Evolutionary conservation across 1,140 invertebrate species (phyloP).

Genomic region (Drosophila mojavensis): DNA sequence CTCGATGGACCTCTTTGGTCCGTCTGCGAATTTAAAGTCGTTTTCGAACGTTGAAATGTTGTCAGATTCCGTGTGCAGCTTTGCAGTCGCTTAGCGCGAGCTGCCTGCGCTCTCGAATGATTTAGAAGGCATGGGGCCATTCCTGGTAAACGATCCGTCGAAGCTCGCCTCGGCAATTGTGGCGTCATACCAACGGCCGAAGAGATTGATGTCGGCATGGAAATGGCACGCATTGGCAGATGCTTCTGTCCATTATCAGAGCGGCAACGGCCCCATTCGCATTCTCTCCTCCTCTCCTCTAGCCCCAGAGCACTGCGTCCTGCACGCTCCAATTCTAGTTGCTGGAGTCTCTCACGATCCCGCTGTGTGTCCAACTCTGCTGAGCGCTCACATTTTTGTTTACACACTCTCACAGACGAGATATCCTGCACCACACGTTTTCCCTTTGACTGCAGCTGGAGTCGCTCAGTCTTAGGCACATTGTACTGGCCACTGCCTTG

Average conservation of each 20-base stretch:
- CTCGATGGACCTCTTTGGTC: neutral
- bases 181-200: slow-evolving; percentile 41
- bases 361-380: slow-evolving; percentile 36
- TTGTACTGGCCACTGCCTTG: neutral
- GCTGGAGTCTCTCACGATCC: slow-evolving; percentile 37
- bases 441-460: slow-evolving; percentile 17
- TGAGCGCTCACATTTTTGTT: slow-evolving; percentile 31
- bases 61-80: slow-evolving; percentile 10
- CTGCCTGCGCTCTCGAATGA: neutral
- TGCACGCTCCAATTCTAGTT: slow-evolving; percentile 45
- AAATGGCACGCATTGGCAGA: slow-evolving; percentile 20
- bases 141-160: slow-evolving; percentile 61
- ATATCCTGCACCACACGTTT: slow-evolving; percentile 25
- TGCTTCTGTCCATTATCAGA: neutral
- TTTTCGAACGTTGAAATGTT: neutral
- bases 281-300: neutral
- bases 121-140: slow-evolving; percentile 52
- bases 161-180: slow-evolving; percentile 30
- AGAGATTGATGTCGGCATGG: neutral
- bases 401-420: slow-evolving; percentile 21
- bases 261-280: neutral
- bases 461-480: neutral
- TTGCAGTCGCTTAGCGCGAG: slow-evolving; percentile 7
- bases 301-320: slow-evolving; percentile 27
- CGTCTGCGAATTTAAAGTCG: neutral